phyloP scores from a whole-genome alignment of 2,113 vertebrate species.

The Clarias macrocephalus region DNA sequence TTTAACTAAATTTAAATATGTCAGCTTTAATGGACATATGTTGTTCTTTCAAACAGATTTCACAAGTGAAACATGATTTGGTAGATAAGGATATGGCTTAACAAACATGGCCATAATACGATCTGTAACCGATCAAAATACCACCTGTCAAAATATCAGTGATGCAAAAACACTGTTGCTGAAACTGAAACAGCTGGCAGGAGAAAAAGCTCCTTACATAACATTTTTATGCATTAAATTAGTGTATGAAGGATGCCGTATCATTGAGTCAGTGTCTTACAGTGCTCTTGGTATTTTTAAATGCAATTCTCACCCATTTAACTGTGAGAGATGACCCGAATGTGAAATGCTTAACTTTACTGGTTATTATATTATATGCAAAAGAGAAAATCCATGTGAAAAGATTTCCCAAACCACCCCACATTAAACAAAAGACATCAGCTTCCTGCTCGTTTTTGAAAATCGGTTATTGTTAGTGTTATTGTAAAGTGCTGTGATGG shows the following conservation, averaged over 20 bases:
- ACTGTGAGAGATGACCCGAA: background rate
- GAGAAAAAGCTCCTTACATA: background rate
- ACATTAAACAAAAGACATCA: background rate
- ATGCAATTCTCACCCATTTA: background rate
- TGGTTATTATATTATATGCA: background rate
- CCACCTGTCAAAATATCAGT: background rate
- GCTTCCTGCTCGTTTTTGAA: background rate
- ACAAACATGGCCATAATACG: background rate
- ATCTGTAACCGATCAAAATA: background rate
- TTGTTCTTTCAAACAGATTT: background rate
- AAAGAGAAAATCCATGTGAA: background rate
- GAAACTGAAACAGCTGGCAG: background rate
- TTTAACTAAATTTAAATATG: background rate
- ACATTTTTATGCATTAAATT: background rate
- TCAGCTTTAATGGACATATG: background rate
- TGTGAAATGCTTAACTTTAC: background rate
- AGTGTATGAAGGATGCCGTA: background rate
- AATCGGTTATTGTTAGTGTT: background rate
- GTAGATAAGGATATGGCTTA: background rate
- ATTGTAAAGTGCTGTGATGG: background rate
- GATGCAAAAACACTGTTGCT: background rate
- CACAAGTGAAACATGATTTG: background rate
- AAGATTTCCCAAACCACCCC: background rate
- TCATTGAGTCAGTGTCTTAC: background rate
- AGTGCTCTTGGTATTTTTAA: background rate